Base-by-base conservation (phyloP, 2,113 vertebrate species). In the Thermophis baileyi region DNA sequence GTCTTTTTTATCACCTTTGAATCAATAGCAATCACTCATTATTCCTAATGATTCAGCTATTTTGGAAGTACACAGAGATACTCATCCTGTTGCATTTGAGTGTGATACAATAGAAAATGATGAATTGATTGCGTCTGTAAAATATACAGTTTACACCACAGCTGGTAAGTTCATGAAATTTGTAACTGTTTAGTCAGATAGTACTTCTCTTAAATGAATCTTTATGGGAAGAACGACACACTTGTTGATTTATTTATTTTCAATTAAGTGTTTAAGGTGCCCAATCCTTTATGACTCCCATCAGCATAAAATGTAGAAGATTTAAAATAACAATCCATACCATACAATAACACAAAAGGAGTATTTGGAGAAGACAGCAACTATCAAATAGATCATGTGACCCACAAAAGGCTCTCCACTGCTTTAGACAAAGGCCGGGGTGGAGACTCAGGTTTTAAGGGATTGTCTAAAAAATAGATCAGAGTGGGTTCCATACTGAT, bases 81-180 rank as follows among this genome's bases (percentile, higher is more conserved):
- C 1, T 50, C 95, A 50, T 49, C 96, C 93, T 0, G 6, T 93
- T 92, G 95, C 96, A 94, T 97, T 96, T 4, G 90, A 96, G 88
- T 95, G 94, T 93, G 96, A 96, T 88, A 97, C 95, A 27, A 25
- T 85, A 86, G 96, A 97, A 92, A 95, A 96, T 63, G 93, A 93
- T 94, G 97, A 95, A 93, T 0, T 22, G 89, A 51, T 97, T 95
- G 97, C 96, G 35, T 94, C 96, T 95, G 44, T 98, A 96, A 98
- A 95, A 96, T 95, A 97, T 90, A 96, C 90, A 93, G 74, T 97
- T 85, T 95, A 97, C 50, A 87, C 96, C 91, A 90, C 85, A 94
- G 86, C 4, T 93, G 96, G 96, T 97, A 96, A 97, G 97, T 95
- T 94, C 49, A 55, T 0, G 89, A 18, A 93, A 60, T 89, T 89